Percentiles rank a stretch among this genome's conserved stretches.
These are phyloP conservation scores for Pygmarrhopalites habei DNA, from an alignment of 1,140 invertebrate genomes.

Conservation along the genomic window DNA sequence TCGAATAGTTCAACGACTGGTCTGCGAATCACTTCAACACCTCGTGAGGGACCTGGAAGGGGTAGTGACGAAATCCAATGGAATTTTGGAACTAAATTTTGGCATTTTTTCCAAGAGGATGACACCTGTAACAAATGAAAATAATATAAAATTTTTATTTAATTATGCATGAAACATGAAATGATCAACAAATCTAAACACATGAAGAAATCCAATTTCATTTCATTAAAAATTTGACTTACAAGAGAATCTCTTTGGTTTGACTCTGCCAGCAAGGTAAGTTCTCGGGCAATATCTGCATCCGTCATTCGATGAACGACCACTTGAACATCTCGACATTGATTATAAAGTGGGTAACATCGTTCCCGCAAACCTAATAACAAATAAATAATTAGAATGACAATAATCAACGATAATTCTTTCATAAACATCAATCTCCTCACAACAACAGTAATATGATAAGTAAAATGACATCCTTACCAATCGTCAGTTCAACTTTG, in stretches of 20 bases:
- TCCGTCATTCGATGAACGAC: neutral
- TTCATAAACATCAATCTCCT: neutral
- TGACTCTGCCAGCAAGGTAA: neutral
- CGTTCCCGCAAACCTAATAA: neutral
- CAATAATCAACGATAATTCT: neutral
- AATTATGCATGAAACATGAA: neutral
- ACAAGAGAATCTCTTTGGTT: neutral
- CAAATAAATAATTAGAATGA: neutral
- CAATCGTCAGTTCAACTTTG: slow-evolving; percentile 1
- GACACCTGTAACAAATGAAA: too few relatives aligned
- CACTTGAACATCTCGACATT: neutral
- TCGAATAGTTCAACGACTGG: neutral
- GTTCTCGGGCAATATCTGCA: neutral
- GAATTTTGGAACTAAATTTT: too few relatives aligned
- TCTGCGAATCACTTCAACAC: neutral
- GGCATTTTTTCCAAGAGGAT: too few relatives aligned
- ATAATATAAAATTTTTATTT: neutral
- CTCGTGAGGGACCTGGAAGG: neutral
- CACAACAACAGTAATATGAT: neutral
- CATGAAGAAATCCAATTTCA: neutral
- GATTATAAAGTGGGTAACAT: neutral
- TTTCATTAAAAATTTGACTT: neutral
- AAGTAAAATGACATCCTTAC: neutral
- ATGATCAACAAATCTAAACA: neutral
- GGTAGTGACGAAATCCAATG: slow-evolving; percentile 5